A percentile compares a stretch with the other conserved stretches of the same genome.
Evolutionary conservation across 2,888 invertebrate genomes (phyloP).

Genomic region (Eurytoma adleriae): DNA sequence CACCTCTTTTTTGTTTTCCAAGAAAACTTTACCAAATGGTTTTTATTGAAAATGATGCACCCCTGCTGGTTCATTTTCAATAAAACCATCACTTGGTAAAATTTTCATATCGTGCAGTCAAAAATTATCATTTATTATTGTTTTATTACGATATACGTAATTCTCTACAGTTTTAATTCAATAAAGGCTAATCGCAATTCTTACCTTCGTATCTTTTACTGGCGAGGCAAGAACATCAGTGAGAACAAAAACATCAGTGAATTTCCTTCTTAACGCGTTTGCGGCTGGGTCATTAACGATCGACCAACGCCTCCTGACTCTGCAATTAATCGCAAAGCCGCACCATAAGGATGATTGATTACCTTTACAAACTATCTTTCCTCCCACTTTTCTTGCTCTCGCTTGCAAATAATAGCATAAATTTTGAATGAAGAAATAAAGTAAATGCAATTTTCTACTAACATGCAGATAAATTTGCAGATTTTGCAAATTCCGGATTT

Average conservation of each 20-base stretch:
- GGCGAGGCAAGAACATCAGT: constrained; percentile 19
- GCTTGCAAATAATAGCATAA: constrained; percentile 32
- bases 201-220: constrained; percentile 33
- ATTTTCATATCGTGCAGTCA: no score
- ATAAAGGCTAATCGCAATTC: constrained; percentile 33
- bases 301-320: constrained; percentile 41
- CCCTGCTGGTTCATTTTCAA: no score
- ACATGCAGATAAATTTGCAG: no score
- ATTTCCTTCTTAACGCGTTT: constrained; percentile 42
- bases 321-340: constrained; percentile 52
- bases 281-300: constrained; percentile 49
- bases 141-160: no score
- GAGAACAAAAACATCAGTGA: constrained; percentile 37
- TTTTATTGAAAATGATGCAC: no score
- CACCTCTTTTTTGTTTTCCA: no score
- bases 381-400: constrained; percentile 16
- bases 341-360: constrained; percentile 50
- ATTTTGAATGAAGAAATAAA: constrained; percentile 17
- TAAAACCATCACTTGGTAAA: no score
- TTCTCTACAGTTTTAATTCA: not conserved
- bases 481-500: no score
- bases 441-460: no score
- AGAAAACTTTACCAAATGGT: no score
- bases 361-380: constrained; percentile 50
- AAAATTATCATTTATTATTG: no score